Evolutionary conservation across 1,140 invertebrate genomes (phyloP), one percentile per base, ranked within the genome.

Genomic region (Ylistrum balloti): DNA sequence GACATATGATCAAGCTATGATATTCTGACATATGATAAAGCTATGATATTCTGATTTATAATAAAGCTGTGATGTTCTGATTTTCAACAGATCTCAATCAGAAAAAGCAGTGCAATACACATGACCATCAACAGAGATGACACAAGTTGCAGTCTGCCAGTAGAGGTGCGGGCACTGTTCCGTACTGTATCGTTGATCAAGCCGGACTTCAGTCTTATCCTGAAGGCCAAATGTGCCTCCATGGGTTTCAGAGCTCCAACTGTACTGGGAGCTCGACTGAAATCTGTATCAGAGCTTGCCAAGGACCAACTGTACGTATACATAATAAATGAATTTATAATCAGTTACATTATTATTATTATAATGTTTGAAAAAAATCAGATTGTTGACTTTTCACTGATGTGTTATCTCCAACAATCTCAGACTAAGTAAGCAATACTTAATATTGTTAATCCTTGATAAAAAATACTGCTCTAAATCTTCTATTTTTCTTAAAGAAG

Each of bases 301-400:
- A 95, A 94, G 87, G 95, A 96, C 92, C 94, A 95, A 41, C 91
- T 96, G 96, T 96, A 93, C 95, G 96, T 94, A 87, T 86, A 33
- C 32, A 87, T 74, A 35, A n/a, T n/a, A n/a, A n/a, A n/a, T n/a
- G n/a, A n/a, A n/a, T n/a, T n/a, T n/a, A n/a, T n/a, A n/a, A n/a
- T n/a, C n/a, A n/a, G n/a, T n/a, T n/a, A n/a, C n/a, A n/a, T n/a
- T n/a, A n/a, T n/a, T n/a, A n/a, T n/a, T n/a, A n/a, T n/a, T n/a
- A n/a, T n/a, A n/a, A n/a, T n/a, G n/a, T n/a, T n/a, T n/a, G n/a
- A n/a, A n/a, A n/a, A n/a, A n/a, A n/a, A n/a, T n/a, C n/a, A n/a
- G n/a, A n/a, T n/a, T n/a, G n/a, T n/a, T n/a, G n/a, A n/a, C n/a
- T n/a, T n/a, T n/a, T n/a, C n/a, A n/a, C n/a, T n/a, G n/a, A n/a